Evolutionary conservation across 2,888 invertebrate genomes (phyloP).

Genomic region (Drosophila meridiana): DNA sequence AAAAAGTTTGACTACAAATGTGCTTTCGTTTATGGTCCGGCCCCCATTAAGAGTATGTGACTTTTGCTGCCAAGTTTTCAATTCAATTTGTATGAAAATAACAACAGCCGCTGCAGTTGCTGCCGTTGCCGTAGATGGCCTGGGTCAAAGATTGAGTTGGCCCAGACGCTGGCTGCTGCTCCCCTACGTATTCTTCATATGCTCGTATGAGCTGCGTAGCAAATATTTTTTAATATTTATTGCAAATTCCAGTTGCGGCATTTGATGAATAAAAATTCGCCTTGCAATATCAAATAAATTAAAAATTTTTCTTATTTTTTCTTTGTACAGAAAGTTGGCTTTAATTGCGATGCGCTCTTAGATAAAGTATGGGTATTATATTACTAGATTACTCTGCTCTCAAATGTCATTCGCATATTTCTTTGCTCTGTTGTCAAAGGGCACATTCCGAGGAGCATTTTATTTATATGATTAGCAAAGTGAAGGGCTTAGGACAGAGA

Average conservation of each 20-base stretch:
- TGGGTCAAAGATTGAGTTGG: slow-evolving; percentile 1
- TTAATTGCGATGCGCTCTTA: slow-evolving; percentile 20
- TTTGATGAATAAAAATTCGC: slow-evolving; percentile 6
- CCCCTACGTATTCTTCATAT: not conserved
- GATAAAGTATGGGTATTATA: not conserved
- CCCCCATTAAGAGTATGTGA: slow-evolving; percentile 19
- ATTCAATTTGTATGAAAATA: slow-evolving; percentile 47
- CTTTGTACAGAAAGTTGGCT: not conserved
- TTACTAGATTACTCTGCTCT: slow-evolving; percentile 2
- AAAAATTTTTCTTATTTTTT: not conserved
- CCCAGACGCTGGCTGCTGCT: not conserved
- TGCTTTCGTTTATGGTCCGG: slow-evolving; percentile 12
- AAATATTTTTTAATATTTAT: slow-evolving; percentile 34
- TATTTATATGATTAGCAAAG: not conserved
- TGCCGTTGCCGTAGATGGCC: not conserved
- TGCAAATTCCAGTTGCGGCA: slow-evolving; percentile 41
- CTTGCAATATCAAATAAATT: slow-evolving; percentile 15
- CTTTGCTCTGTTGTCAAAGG: not conserved
- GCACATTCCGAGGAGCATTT: not conserved
- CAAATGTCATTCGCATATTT: slow-evolving; percentile 1
- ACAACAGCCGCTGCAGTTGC: slow-evolving; percentile 17
- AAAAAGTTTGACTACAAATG: slow-evolving; percentile 34
- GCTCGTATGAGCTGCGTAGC: slow-evolving; percentile 19
- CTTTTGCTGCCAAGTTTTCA: slow-evolving; percentile 44
- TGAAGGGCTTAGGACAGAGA: not conserved